A percentile compares a stretch with the other conserved stretches of the same genome.
phyloP scores from a whole-genome alignment of 1,140 invertebrate genomes.

The Acarapis woodi region DNA sequence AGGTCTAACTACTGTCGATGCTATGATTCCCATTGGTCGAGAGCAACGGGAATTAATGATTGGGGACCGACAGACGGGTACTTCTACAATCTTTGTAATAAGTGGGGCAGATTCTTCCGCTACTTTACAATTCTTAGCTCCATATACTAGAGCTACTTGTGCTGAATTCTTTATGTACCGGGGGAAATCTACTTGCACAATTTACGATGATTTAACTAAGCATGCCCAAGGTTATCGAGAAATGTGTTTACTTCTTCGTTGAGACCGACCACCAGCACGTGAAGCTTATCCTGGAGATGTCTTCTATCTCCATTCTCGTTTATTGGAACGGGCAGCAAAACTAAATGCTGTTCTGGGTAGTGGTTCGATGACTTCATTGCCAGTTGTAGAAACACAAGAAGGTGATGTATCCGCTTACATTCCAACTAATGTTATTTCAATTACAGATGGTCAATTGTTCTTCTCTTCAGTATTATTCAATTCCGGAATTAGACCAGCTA shows the following conservation, averaged over 20 bases:
- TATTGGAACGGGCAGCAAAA: conserved; percentile 94
- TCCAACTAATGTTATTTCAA: conserved; percentile 99
- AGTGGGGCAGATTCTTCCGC: too few relatives aligned
- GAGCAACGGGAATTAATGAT: too few relatives aligned
- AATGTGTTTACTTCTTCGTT: conserved; percentile 94
- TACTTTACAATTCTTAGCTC: too few relatives aligned
- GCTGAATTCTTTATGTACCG: too few relatives aligned
- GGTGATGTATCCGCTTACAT: conserved; percentile 99
- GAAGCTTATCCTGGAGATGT: conserved; percentile 99
- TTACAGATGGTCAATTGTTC: conserved; percentile 99
- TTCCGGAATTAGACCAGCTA: conserved; percentile 97
- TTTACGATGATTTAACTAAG: conserved; percentile 99
- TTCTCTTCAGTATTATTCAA: conserved; percentile 99
- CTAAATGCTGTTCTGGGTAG: conserved; percentile 87
- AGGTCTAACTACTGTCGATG: too few relatives aligned
- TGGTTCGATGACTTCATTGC: conserved; percentile 89
- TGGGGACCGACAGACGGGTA: too few relatives aligned
- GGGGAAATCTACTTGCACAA: conserved; percentile 95
- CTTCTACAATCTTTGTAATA: too few relatives aligned
- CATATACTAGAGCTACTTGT: too few relatives aligned
- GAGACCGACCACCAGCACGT: conserved; percentile 98
- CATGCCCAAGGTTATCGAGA: conserved; percentile 99
- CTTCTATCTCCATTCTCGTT: too few relatives aligned
- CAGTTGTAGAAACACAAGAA: conserved; percentile 34
- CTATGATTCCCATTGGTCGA: too few relatives aligned